Percentiles rank a stretch among this genome's conserved stretches.
Evolutionary conservation across 2,888 invertebrate genomes (phyloP).

Genomic region (Caenorhabditis doughertyi): DNA sequence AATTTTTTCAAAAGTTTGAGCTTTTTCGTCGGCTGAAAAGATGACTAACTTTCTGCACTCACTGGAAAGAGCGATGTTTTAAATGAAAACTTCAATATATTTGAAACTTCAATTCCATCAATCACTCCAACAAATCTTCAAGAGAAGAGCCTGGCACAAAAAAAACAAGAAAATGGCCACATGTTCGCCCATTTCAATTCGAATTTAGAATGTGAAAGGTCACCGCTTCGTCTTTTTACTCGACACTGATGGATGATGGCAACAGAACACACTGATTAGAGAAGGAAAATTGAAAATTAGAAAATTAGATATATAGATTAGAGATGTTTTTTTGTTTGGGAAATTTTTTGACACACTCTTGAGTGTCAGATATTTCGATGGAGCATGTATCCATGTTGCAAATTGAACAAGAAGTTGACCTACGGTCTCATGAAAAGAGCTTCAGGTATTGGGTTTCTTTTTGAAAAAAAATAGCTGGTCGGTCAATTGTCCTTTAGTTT

Average conservation of each 20-base stretch:
- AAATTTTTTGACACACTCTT: slow-evolving; percentile 32
- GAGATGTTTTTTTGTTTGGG: not conserved
- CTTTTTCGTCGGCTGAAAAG: not conserved
- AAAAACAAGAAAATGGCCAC: slow-evolving; percentile 43
- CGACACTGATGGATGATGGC: slow-evolving; percentile 58
- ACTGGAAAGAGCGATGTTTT: slow-evolving; percentile 6
- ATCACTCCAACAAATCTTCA: slow-evolving; percentile 16
- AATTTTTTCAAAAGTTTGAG: not conserved
- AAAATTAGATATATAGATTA: not conserved
- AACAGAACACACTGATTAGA: slow-evolving; percentile 47
- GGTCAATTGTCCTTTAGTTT: slow-evolving; percentile 3
- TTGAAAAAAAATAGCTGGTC: not conserved
- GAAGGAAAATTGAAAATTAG: slow-evolving; percentile 14
- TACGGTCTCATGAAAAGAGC: not conserved
- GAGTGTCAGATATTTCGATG: not conserved
- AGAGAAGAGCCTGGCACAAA: slow-evolving; percentile 46
- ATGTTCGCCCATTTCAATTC: slow-evolving; percentile 59
- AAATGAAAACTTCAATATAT: slow-evolving; percentile 12
- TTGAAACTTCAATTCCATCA: slow-evolving; percentile 58
- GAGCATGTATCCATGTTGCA: slow-evolving; percentile 14
- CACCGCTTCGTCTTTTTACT: slow-evolving; percentile 9
- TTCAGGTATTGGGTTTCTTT: slow-evolving; percentile 10
- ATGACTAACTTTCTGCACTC: not conserved
- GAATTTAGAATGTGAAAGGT: slow-evolving; percentile 49
- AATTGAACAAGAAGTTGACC: slow-evolving; percentile 28